Evolutionary conservation across 2,888 invertebrate genomes (phyloP).

Genomic region (Drosophila multiciliata): DNA sequence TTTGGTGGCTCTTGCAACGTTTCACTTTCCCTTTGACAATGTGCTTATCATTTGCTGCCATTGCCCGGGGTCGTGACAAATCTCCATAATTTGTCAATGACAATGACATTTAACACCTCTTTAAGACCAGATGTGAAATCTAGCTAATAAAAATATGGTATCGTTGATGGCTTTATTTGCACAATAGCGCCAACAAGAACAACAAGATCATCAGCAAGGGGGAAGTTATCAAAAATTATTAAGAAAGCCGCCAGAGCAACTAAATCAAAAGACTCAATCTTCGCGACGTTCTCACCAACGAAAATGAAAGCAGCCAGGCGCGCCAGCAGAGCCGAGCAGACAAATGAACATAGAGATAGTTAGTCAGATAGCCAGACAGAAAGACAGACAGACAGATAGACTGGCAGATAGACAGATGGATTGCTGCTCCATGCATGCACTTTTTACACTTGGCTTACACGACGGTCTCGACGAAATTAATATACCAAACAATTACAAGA

Average conservation of each 20-base stretch:
- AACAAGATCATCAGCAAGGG: conserved; percentile 1
- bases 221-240: conserved; percentile 53
- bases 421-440: conserved; percentile 55
- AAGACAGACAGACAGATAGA: conserved; percentile 23
- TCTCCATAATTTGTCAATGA: conserved; percentile 59
- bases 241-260: conserved; percentile 42
- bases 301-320: conserved; percentile 68
- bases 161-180: conserved; percentile 54
- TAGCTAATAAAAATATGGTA: conserved; percentile 48
- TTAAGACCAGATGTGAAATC: conserved; percentile 66
- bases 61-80: conserved; percentile 36
- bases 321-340: conserved; percentile 23
- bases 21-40: conserved; percentile 54
- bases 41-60: conserved; percentile 32
- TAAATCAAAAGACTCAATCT: conserved; percentile 69
- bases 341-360: conserved; percentile 42
- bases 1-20: conserved; percentile 22
- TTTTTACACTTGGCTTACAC: conserved; percentile 74
- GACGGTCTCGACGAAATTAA: conserved; percentile 66
- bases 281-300: conserved; percentile 66
- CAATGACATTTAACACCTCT: conserved; percentile 68
- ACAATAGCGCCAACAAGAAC: conserved; percentile 24
- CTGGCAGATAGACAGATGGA: conserved; percentile 55
- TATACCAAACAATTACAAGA: conserved; percentile 74
- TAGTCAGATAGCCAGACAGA: conserved; percentile 25